These are phyloP conservation scores for Leuctra nigra DNA, from an alignment of 2,888 invertebrate genomes.

Conservation along the genomic window DNA sequence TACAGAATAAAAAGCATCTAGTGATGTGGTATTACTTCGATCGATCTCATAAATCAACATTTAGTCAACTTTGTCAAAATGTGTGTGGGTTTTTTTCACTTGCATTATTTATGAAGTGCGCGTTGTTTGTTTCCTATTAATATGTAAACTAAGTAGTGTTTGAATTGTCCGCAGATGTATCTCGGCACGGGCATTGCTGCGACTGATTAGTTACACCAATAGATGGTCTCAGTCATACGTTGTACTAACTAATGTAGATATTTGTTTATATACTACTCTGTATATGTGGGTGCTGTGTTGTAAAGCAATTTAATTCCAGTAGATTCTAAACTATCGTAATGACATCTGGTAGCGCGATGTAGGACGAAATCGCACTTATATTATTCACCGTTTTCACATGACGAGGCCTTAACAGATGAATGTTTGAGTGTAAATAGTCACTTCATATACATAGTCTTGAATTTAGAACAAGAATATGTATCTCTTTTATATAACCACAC, in stretches of 20 bases:
- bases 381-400: conserved; percentile 21
- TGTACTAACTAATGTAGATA: not conserved
- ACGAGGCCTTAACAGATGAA: conserved; percentile 25
- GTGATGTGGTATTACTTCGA: conserved; percentile 22
- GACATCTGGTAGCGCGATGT: not conserved
- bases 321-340: not conserved
- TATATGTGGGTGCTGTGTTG: not conserved
- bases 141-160: conserved; percentile 7
- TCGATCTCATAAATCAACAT: conserved; percentile 27
- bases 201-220: conserved; percentile 14
- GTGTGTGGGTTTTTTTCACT: conserved; percentile 19
- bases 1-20: not conserved
- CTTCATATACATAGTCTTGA: not conserved
- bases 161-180: not conserved
- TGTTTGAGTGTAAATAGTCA: conserved; percentile 12
- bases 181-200: conserved; percentile 11
- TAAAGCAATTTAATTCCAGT: not conserved
- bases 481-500: not conserved
- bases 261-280: not conserved
- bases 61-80: conserved; percentile 27
- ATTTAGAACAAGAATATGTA: not conserved
- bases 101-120: conserved; percentile 18
- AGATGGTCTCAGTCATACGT: not conserved
- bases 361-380: not conserved
- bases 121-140: conserved; percentile 28